Conservation (phyloP, 2,797 vertebrate species). For the Cichlasoma orientale region DNA sequence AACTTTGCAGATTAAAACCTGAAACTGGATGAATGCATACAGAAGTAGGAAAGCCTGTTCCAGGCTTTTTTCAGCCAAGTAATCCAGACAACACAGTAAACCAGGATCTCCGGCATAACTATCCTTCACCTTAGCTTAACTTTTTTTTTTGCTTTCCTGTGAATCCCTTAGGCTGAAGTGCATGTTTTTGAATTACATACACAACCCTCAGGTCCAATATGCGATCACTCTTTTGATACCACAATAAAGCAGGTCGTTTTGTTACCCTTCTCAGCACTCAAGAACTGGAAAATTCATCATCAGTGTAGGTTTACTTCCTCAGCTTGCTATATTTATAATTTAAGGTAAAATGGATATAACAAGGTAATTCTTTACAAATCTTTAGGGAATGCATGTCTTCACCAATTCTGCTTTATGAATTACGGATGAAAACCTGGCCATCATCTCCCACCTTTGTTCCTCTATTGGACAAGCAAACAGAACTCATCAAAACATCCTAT, state of each 20-base stretch:
- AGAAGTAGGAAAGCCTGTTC: neutral
- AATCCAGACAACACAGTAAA: neutral
- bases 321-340: neutral
- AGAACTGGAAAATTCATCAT: neutral
- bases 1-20: neutral
- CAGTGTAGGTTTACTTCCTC: neutral
- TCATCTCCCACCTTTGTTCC: neutral
- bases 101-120: neutral
- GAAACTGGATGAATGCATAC: neutral
- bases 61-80: neutral
- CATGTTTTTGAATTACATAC: neutral
- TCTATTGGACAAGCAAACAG: neutral
- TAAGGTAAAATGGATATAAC: neutral
- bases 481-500: neutral
- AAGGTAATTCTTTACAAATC: neutral
- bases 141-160: neutral
- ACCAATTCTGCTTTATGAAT: neutral
- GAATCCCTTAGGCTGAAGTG: neutral
- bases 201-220: neutral
- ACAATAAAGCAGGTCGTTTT: neutral
- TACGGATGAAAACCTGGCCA: neutral
- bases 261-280: neutral
- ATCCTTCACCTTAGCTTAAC: conserved; percentile 10
- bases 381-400: neutral
- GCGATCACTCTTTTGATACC: neutral